A percentile compares a stretch with the other conserved stretches of the same genome.
phyloP scores from a whole-genome alignment of 2,113 vertebrate genomes.

The Chaetura pelagica region DNA sequence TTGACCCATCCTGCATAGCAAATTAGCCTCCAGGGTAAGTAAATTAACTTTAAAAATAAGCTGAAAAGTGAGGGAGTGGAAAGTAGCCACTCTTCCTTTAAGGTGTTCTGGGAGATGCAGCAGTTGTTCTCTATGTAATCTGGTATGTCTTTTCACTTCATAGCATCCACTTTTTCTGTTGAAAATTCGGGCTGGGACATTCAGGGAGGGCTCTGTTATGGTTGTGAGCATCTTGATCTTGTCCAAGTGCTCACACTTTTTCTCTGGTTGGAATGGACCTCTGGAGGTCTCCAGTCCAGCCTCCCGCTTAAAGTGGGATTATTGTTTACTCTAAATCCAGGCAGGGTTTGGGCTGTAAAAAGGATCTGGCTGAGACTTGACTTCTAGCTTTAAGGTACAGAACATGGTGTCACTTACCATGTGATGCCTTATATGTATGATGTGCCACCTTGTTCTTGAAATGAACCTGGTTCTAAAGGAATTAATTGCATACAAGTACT shows the following conservation, averaged over 20 bases:
- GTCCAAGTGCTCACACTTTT: not conserved
- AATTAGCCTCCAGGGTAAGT: not conserved
- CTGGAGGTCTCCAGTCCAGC: not conserved
- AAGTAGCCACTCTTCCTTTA: not conserved
- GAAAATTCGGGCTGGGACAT: not conserved
- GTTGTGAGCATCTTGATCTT: not conserved
- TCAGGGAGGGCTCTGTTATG: not conserved
- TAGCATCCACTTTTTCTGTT: not conserved
- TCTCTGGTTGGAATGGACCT: not conserved
- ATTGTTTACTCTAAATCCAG: not conserved
- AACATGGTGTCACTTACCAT: accelerated
- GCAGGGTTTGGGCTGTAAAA: not conserved
- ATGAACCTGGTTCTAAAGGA: not conserved
- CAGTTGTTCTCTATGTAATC: not conserved
- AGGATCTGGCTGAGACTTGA: not conserved
- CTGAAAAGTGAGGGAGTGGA: not conserved
- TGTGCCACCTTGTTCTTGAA: not conserved
- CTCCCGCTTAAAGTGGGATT: not conserved
- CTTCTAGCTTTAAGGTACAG: not conserved
- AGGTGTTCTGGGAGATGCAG: not conserved
- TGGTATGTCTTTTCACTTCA: not conserved
- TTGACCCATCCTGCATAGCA: not conserved
- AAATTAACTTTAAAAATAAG: not conserved
- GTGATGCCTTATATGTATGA: not conserved
- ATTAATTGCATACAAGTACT: not conserved